These are phyloP conservation scores for Petrolisthes cinctipes DNA, from an alignment of 2,888 invertebrate genomes.

Conservation along the genomic window DNA sequence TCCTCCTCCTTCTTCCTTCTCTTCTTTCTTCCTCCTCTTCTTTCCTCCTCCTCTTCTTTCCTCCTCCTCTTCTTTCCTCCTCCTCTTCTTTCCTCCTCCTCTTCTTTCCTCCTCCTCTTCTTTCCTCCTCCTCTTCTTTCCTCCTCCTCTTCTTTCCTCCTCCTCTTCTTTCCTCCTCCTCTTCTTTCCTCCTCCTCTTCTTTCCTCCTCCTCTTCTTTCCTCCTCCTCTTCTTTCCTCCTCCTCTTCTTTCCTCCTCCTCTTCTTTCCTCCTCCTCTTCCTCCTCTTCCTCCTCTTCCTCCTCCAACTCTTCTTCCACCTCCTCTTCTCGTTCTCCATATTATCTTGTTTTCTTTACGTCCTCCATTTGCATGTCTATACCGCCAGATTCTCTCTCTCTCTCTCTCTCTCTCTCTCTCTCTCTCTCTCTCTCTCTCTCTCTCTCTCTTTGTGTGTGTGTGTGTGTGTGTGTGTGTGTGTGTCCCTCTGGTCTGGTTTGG, in stretches of 20 bases:
- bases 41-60: background rate
- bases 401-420: conserved; percentile 8
- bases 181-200: background rate
- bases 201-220: background rate
- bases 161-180: background rate
- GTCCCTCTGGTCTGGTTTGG: background rate
- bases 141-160: background rate
- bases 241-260: background rate
- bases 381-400: background rate
- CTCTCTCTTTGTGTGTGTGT: background rate
- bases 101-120: background rate
- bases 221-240: background rate
- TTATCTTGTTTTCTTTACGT: background rate
- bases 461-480: conserved; percentile 1
- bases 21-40: background rate
- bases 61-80: background rate
- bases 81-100: background rate
- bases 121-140: background rate
- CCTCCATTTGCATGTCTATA: background rate
- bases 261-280: background rate
- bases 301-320: background rate
- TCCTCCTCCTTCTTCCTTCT: background rate
- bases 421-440: background rate
- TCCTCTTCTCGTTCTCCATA: background rate
- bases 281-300: background rate